phyloP scores from a whole-genome alignment of 2,797 vertebrate species.

The Diglossa cyanea region DNA sequence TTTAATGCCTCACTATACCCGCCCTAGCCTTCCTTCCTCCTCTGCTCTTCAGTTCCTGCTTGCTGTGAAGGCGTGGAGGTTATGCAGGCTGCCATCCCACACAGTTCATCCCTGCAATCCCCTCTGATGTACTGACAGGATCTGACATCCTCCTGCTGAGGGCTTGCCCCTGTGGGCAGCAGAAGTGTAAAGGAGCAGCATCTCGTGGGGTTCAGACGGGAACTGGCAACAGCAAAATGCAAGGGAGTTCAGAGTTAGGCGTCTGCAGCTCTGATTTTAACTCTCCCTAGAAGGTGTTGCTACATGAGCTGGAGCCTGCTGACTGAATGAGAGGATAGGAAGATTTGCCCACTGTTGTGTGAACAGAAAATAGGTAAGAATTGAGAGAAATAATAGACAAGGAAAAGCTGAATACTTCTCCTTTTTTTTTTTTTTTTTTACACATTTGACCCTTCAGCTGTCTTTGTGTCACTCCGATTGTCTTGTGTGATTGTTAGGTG shows the following conservation, averaged over 20 bases:
- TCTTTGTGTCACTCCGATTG: neutral
- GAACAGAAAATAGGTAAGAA: neutral
- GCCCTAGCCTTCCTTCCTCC: neutral
- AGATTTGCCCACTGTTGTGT: neutral
- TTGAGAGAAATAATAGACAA: neutral
- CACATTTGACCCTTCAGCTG: neutral
- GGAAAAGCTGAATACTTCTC: neutral
- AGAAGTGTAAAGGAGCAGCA: neutral
- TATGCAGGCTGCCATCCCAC: neutral
- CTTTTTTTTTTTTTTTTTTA: neutral
- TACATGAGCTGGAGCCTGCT: neutral
- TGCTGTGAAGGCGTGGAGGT: neutral
- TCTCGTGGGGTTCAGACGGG: neutral
- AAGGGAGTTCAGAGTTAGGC: neutral
- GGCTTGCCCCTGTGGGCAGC: neutral
- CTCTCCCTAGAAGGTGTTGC: neutral
- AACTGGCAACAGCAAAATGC: neutral
- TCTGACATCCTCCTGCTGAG: rapidly evolving
- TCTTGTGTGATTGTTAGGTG: neutral
- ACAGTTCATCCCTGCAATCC: neutral
- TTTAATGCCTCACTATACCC: neutral
- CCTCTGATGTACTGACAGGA: neutral
- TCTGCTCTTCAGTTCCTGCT: neutral
- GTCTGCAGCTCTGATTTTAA: neutral
- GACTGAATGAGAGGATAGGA: neutral